phyloP scores from a whole-genome alignment of 2,888 invertebrate species.

The Ethmia dodecea region DNA sequence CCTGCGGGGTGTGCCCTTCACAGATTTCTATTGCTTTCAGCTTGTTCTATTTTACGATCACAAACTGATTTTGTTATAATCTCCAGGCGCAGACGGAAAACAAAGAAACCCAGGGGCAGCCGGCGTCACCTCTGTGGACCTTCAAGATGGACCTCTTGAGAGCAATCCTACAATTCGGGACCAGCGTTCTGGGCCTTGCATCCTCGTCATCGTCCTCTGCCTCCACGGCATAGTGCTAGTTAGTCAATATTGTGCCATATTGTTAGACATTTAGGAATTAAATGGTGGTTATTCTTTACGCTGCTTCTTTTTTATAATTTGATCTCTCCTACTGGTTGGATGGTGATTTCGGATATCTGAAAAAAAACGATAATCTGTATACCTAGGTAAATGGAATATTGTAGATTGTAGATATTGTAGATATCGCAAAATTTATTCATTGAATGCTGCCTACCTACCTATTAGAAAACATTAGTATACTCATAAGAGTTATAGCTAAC shows the following conservation, averaged over 20 bases:
- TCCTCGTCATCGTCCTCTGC: constrained; percentile 37
- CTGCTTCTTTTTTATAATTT: constrained; percentile 23
- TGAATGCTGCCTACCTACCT: too few relatives aligned
- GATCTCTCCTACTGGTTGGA: constrained; percentile 43
- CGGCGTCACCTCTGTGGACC: constrained; percentile 42
- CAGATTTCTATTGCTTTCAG: neutral
- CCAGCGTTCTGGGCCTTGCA: constrained; percentile 47
- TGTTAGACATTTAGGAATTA: constrained; percentile 1
- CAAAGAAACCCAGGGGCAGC: neutral
- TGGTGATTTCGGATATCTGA: constrained; percentile 51
- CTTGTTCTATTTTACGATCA: neutral
- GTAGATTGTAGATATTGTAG: too few relatives aligned
- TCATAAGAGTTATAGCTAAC: too few relatives aligned
- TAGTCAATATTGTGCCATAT: constrained; percentile 19
- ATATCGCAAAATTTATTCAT: too few relatives aligned
- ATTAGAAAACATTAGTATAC: too few relatives aligned
- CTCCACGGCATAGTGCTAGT: constrained; percentile 18
- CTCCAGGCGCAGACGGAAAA: too few relatives aligned
- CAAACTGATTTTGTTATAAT: too few relatives aligned
- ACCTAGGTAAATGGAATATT: neutral
- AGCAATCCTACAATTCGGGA: constrained; percentile 50
- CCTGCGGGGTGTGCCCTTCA: too few relatives aligned
- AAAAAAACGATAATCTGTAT: constrained; percentile 17
- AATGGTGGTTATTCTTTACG: neutral
- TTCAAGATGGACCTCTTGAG: constrained; percentile 55